Evolutionary conservation across 2,113 vertebrate species (phyloP).

Genomic region (Zingel zingel): DNA sequence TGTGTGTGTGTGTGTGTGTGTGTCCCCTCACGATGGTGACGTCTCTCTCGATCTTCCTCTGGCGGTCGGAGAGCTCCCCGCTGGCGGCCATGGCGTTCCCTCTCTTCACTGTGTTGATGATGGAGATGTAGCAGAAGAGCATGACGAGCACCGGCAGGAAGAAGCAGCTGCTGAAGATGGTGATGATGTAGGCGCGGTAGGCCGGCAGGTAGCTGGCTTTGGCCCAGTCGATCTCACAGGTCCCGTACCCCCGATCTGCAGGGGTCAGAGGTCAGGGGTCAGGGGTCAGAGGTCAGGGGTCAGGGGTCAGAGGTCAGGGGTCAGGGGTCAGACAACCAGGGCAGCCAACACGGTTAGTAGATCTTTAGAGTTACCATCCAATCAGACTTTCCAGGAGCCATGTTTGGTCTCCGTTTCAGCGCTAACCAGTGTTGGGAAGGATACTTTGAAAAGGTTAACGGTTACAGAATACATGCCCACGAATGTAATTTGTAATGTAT

Average conservation of each 20-base stretch:
- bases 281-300: neutral
- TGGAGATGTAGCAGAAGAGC: slow-evolving; percentile 86
- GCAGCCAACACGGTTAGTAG: no score
- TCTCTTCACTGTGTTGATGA: slow-evolving; percentile 88
- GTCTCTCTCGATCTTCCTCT: slow-evolving; percentile 85
- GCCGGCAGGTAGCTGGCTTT: slow-evolving; percentile 82
- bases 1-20: no score
- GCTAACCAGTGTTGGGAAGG: no score
- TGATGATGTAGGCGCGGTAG: slow-evolving; percentile 85
- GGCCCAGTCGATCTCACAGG: slow-evolving; percentile 89
- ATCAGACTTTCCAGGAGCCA: no score
- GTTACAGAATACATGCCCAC: no score
- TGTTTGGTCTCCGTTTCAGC: no score
- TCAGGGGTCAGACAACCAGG: no score
- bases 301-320: no score
- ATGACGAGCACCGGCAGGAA: slow-evolving; percentile 83
- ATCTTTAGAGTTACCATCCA: no score
- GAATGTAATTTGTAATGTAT: no score
- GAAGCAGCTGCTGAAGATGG: slow-evolving; percentile 85
- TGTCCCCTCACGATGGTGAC: slow-evolving; percentile 81
- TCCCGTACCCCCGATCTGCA: slow-evolving; percentile 86
- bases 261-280: neutral
- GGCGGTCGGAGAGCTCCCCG: slow-evolving; percentile 83
- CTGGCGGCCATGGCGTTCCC: slow-evolving; percentile 80
- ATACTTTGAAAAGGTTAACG: no score